Evolutionary conservation across 2,113 vertebrate species (phyloP).

Genomic region (Struthidea cinerea): DNA sequence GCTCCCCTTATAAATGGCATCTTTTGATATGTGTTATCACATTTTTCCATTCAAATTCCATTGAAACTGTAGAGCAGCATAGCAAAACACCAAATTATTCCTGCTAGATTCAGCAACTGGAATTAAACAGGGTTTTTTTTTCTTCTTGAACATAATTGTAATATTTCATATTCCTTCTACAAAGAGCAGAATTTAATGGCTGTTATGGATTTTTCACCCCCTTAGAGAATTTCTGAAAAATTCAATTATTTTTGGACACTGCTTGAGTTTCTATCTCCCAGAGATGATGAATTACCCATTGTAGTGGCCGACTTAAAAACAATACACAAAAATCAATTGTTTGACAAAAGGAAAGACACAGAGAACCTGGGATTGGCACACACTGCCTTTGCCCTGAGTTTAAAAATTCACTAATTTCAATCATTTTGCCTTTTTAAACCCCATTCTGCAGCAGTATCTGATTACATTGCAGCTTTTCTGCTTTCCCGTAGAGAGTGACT

Average conservation of each 20-base stretch:
- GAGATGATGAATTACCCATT: slow-evolving; percentile 58
- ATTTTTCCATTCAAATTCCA: background rate
- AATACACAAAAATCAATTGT: slow-evolving; percentile 68
- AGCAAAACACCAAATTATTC: background rate
- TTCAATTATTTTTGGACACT: slow-evolving; percentile 66
- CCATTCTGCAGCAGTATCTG: background rate
- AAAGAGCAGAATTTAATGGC: slow-evolving; percentile 54
- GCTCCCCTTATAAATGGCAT: background rate
- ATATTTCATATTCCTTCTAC: slow-evolving; percentile 35
- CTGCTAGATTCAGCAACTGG: background rate
- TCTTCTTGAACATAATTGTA: background rate
- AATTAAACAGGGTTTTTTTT: background rate
- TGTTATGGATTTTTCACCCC: slow-evolving; percentile 49
- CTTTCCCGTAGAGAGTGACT: slow-evolving; percentile 23
- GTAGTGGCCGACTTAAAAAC: slow-evolving; percentile 45
- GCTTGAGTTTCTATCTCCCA: slow-evolving; percentile 40
- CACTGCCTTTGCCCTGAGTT: background rate
- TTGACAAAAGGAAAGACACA: slow-evolving; percentile 47
- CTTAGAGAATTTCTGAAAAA: slow-evolving; percentile 66
- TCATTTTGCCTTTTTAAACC: background rate
- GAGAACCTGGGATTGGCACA: background rate
- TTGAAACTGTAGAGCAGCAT: background rate
- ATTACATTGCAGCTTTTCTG: slow-evolving; percentile 27
- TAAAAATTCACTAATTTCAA: slow-evolving; percentile 10
- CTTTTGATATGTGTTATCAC: background rate